phyloP scores from a whole-genome alignment of 2,113 vertebrate species.

The Scomber japonicus region DNA sequence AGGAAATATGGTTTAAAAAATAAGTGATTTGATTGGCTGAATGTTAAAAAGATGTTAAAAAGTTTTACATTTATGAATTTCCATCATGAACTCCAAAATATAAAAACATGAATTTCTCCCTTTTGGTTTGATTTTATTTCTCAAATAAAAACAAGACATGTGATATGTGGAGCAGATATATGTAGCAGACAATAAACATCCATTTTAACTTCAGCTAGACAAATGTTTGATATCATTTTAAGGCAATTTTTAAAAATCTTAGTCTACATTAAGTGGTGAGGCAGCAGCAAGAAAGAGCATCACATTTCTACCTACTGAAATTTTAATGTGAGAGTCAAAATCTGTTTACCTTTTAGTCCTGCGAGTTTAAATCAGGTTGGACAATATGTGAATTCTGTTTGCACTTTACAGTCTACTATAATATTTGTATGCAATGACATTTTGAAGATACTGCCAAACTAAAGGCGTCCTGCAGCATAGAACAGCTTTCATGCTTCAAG shows the following conservation, averaged over 20 bases:
- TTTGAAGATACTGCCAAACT: background rate
- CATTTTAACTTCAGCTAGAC: no score
- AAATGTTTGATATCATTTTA: no score
- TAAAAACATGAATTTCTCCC: no score
- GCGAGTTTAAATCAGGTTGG: background rate
- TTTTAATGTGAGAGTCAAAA: background rate
- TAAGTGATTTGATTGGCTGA: no score
- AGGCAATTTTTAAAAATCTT: background rate
- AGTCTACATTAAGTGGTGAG: background rate
- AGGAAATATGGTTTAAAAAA: no score
- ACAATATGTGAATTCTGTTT: background rate
- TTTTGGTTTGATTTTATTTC: no score
- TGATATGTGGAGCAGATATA: no score
- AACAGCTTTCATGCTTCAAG: background rate
- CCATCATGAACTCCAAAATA: no score
- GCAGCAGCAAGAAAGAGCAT: background rate
- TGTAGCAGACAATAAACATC: no score
- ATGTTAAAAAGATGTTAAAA: no score
- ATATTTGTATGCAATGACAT: background rate
- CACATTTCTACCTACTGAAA: background rate
- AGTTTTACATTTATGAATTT: no score
- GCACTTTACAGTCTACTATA: background rate
- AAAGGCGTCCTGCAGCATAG: background rate
- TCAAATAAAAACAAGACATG: no score
- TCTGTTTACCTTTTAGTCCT: background rate